phyloP scores from a whole-genome alignment of 2,113 vertebrate species.

The Chlorodrepanis virens region DNA sequence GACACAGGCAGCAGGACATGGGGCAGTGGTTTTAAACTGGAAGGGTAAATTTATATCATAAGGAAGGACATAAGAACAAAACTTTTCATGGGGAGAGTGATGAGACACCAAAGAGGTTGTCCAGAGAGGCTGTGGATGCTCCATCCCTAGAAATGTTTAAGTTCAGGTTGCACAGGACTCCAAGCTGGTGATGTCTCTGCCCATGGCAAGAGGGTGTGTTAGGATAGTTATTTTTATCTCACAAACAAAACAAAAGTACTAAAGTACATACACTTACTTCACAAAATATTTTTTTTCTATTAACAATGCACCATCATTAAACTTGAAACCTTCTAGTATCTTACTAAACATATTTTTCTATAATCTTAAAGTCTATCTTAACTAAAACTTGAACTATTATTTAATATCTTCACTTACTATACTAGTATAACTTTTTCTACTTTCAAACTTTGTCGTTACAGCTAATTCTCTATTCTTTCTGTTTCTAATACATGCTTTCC shows the following conservation, averaged over 20 bases:
- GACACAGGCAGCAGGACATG: neutral
- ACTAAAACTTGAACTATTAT: neutral
- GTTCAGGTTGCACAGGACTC: neutral
- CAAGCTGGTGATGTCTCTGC: rapidly evolving
- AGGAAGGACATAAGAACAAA: neutral
- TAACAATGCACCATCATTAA: neutral
- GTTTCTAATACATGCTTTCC: neutral
- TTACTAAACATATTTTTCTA: neutral
- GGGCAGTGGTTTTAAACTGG: neutral
- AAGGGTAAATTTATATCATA: neutral
- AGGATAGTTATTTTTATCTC: neutral
- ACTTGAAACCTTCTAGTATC: neutral
- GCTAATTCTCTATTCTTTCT: too few species aligned
- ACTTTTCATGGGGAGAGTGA: rapidly evolving
- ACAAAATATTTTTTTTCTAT: too few species aligned
- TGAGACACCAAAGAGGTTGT: neutral
- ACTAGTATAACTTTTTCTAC: neutral
- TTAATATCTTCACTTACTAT: neutral
- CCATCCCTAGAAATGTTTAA: neutral
- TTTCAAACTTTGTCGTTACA: neutral
- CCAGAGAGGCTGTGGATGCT: neutral
- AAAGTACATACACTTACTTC: too few species aligned
- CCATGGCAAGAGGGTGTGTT: neutral
- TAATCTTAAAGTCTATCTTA: neutral
- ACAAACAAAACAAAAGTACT: too few species aligned